Conservation (phyloP, 23 tunicate species). For the Styela plicata region DNA sequence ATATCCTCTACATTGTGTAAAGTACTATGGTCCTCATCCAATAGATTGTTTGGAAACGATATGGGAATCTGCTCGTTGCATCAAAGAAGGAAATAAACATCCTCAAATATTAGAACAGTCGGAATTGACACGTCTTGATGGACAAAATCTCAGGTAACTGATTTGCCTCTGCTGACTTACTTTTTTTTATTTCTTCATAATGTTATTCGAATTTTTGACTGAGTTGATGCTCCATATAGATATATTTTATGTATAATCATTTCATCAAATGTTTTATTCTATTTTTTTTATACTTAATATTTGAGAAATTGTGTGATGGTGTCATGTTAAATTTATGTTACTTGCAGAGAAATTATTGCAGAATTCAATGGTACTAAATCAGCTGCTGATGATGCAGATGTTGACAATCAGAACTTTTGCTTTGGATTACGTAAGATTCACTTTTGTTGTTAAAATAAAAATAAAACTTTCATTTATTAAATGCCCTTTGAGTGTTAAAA, state of each 20-base stretch:
- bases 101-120: conserved; percentile 8
- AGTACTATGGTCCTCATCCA: conserved; percentile 24
- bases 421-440: conserved; percentile 32
- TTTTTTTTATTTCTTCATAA: too few relatives aligned
- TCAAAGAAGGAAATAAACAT: conserved; percentile 10
- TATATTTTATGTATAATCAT: too few relatives aligned
- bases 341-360: conserved; percentile 4
- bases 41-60: conserved; percentile 11
- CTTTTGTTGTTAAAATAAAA: not conserved
- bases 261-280: too few relatives aligned
- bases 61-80: conserved; percentile 17
- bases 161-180: too few relatives aligned
- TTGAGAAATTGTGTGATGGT: not conserved
- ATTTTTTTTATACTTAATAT: not conserved
- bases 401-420: conserved; percentile 17
- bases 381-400: conserved; percentile 27
- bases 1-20: conserved; percentile 10
- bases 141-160: not conserved
- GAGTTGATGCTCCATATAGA: too few relatives aligned
- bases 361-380: not conserved
- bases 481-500: not conserved
- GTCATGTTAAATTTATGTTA: not conserved
- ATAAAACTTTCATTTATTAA: not conserved
- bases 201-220: too few relatives aligned
- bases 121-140: not conserved